These are phyloP conservation scores for Centruroides sculpturatus DNA, from an alignment of 1,140 invertebrate genomes.

Conservation along the genomic window DNA sequence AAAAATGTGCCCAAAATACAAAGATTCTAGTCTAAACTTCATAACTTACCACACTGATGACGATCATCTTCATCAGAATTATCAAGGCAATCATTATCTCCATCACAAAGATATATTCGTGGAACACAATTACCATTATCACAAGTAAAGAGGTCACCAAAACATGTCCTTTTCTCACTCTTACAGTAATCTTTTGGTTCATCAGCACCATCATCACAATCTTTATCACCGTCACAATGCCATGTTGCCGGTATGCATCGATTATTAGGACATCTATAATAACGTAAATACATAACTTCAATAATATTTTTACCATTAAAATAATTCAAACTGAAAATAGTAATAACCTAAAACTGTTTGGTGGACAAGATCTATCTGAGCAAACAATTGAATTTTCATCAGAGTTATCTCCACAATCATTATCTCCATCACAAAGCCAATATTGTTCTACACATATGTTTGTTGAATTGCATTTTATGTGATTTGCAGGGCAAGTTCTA, in stretches of 20 bases:
- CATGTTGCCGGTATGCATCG: slow-evolving; percentile 69
- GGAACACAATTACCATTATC: slow-evolving; percentile 95
- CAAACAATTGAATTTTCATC: slow-evolving; percentile 87
- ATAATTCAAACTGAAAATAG: neutral
- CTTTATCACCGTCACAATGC: slow-evolving; percentile 39
- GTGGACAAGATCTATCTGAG: slow-evolving; percentile 69
- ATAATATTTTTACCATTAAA: neutral
- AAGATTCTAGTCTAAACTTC: neutral
- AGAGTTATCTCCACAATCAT: slow-evolving; percentile 90
- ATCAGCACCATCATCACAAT: slow-evolving; percentile 60
- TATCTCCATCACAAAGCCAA: slow-evolving; percentile 76
- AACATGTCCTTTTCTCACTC: slow-evolving; percentile 85
- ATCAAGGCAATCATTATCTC: slow-evolving; percentile 86
- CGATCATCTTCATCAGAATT: slow-evolving; percentile 78
- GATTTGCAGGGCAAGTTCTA: slow-evolving; percentile 63
- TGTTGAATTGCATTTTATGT: slow-evolving; percentile 80
- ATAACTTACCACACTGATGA: slow-evolving; percentile 69
- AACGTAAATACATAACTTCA: too few relatives aligned
- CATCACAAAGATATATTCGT: slow-evolving; percentile 92
- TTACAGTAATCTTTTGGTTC: slow-evolving; percentile 84
- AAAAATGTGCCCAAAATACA: too few relatives aligned
- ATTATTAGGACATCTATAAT: slow-evolving; percentile 54
- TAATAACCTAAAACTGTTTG: slow-evolving; percentile 60
- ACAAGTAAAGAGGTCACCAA: slow-evolving; percentile 87
- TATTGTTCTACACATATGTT: slow-evolving; percentile 91